These are phyloP conservation scores for Drosophila grimshawi DNA, from an alignment of 1,140 invertebrate genomes.

Conservation along the genomic window DNA sequence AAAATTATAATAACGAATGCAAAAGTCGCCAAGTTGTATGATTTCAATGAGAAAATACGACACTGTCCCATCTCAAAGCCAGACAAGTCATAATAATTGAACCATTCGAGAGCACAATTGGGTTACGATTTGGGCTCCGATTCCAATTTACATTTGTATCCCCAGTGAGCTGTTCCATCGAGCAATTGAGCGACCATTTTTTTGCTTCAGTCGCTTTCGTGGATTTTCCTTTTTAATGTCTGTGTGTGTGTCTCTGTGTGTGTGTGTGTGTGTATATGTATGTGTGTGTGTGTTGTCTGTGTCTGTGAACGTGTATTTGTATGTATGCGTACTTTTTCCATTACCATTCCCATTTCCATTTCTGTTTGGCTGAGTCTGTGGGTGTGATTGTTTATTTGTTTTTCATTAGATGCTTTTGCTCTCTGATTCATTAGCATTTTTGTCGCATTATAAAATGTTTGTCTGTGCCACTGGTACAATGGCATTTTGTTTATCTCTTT, in stretches of 20 bases:
- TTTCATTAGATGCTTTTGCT: constrained; percentile 65
- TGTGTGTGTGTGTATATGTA: not conserved
- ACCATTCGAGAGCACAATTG: not conserved
- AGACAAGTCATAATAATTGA: constrained; percentile 10
- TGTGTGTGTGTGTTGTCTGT: too few relatives aligned
- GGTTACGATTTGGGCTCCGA: constrained; percentile 1
- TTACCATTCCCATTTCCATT: constrained; percentile 29
- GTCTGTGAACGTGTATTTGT: constrained; percentile 1
- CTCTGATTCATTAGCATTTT: constrained; percentile 70
- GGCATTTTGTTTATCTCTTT: constrained; percentile 60
- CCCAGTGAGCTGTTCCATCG: constrained; percentile 9
- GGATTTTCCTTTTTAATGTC: constrained; percentile 13
- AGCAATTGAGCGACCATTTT: constrained; percentile 49
- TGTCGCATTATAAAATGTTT: constrained; percentile 52
- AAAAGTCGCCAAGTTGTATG: too few relatives aligned
- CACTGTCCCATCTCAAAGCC: constrained; percentile 1
- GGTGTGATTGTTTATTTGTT: constrained; percentile 64
- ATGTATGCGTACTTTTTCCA: constrained; percentile 2
- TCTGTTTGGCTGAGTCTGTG: constrained; percentile 9
- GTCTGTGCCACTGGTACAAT: constrained; percentile 25
- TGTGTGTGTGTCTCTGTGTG: not conserved
- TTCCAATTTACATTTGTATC: constrained; percentile 11
- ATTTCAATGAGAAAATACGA: not conserved
- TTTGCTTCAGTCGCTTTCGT: not conserved
- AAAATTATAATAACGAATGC: too few relatives aligned